Conservation (phyloP, 2,888 invertebrate species). For the Leptinotarsa tumamoca region DNA sequence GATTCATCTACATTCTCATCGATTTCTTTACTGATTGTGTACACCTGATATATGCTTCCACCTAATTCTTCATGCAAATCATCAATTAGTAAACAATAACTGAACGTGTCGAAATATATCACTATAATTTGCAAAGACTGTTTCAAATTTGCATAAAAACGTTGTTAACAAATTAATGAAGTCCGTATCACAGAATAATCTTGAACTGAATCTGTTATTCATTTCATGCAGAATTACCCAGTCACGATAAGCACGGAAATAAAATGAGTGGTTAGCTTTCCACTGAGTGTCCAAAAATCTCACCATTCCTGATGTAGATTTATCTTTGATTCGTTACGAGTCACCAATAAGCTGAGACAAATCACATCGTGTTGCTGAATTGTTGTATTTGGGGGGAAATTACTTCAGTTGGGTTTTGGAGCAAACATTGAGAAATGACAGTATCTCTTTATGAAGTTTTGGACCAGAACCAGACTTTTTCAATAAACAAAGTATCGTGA, state of each 20-base stretch:
- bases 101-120: not conserved
- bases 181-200: not conserved
- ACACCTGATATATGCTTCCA: not conserved
- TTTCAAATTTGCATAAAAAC: not conserved
- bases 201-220: not conserved
- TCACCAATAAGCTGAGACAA: too few relatives aligned
- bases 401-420: too few relatives aligned
- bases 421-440: too few relatives aligned
- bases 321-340: not conserved
- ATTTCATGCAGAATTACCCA: not conserved
- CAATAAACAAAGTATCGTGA: too few relatives aligned
- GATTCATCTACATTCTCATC: not conserved
- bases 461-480: too few relatives aligned
- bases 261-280: not conserved
- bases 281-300: too few relatives aligned
- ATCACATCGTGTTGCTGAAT: too few relatives aligned
- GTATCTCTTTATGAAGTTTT: too few relatives aligned
- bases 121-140: constrained; percentile 3
- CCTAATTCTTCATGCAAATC: not conserved
- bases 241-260: not conserved
- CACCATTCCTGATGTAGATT: not conserved
- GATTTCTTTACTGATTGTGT: not conserved
- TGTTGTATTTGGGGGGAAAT: too few relatives aligned
- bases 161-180: constrained; percentile 5
- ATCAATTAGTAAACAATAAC: constrained; percentile 2